A percentile compares a stretch with the other conserved stretches of the same genome.
Conservation (phyloP, 2,797 vertebrate genomes). For the Sebastes steindachneri region DNA sequence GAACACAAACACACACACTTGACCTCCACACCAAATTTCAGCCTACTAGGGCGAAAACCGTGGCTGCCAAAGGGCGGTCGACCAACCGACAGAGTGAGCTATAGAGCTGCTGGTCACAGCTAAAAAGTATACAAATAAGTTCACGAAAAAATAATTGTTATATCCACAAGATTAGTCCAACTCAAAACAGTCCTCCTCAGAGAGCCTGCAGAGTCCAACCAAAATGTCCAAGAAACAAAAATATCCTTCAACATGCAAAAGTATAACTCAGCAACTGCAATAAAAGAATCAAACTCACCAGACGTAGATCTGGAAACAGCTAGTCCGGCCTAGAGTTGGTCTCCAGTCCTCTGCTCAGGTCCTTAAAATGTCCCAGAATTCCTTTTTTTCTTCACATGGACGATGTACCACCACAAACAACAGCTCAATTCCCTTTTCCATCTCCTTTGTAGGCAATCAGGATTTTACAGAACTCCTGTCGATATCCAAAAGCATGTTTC, state of each 20-base stretch:
- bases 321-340: not conserved
- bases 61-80: not conserved
- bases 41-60: not conserved
- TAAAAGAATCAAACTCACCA: not conserved
- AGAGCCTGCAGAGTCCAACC: not conserved
- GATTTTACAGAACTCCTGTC: not conserved
- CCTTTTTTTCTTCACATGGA: not conserved
- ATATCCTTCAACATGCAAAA: not conserved
- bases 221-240: not conserved
- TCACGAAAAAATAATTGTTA: not conserved
- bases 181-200: not conserved
- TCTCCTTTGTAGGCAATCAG: not conserved
- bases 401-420: not conserved
- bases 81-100: not conserved
- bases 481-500: not conserved
- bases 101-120: not conserved
- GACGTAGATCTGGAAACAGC: not conserved
- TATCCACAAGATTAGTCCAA: not conserved
- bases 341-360: not conserved
- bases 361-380: not conserved
- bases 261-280: accelerated
- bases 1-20: not conserved
- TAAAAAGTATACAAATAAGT: not conserved
- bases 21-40: not conserved
- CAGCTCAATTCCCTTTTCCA: not conserved